Percentiles rank a stretch among this genome's conserved stretches.
phyloP scores from a whole-genome alignment of 2,113 vertebrate species.

The Laticauda laticaudata region DNA sequence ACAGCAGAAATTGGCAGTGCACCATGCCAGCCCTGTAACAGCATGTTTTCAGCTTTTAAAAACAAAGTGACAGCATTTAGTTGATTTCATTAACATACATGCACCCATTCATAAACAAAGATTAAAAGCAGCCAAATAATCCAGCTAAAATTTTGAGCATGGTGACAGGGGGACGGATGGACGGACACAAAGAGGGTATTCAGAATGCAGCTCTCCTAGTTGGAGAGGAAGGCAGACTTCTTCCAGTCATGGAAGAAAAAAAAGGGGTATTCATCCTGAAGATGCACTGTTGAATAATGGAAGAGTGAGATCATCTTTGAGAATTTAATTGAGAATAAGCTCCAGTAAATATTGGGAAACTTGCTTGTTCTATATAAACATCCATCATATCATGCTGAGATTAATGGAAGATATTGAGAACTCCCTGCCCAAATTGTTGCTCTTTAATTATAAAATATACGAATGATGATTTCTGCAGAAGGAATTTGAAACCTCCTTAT shows the following conservation, averaged over 20 bases:
- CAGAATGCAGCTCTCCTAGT: neutral
- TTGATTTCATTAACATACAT: neutral
- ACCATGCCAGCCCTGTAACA: neutral
- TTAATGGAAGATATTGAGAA: neutral
- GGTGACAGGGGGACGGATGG: too few species aligned
- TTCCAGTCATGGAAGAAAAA: neutral
- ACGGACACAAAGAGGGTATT: neutral
- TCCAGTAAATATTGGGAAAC: neutral
- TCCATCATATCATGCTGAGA: neutral
- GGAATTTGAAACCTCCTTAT: neutral
- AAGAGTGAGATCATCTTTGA: neutral
- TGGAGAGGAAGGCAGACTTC: neutral
- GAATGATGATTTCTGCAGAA: neutral
- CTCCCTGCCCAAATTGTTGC: neutral
- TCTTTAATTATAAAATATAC: neutral
- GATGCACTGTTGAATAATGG: neutral
- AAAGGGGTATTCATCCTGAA: neutral
- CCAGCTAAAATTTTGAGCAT: neutral
- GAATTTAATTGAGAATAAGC: neutral
- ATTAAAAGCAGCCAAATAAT: neutral
- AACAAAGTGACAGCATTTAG: neutral
- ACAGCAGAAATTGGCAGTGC: neutral
- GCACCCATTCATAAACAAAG: neutral
- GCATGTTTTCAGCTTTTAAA: neutral
- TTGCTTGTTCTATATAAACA: neutral